A percentile compares a stretch with the other conserved stretches of the same genome.
These are phyloP conservation scores for Scolopax mira DNA, from an alignment of 2,113 vertebrate genomes.

Conservation along the genomic window DNA sequence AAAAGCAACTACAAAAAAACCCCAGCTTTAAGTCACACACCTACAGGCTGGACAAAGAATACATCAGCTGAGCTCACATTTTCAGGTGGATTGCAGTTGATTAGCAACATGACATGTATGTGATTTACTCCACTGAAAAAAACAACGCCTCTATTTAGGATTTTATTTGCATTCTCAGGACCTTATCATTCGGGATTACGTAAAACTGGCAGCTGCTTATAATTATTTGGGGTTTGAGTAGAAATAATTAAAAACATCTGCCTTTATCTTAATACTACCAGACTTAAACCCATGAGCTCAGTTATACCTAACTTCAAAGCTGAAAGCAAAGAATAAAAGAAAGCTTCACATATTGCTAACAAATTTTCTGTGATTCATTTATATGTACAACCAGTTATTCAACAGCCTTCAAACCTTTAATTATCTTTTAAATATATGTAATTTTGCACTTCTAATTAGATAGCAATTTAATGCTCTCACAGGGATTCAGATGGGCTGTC, in stretches of 20 bases:
- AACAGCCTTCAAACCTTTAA: slow-evolving; percentile 84
- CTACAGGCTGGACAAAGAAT: neutral
- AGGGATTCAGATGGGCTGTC: slow-evolving; percentile 74
- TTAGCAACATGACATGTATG: neutral
- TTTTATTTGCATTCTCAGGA: slow-evolving; percentile 76
- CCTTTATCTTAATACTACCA: slow-evolving; percentile 78
- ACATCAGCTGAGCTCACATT: neutral
- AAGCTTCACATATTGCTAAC: slow-evolving; percentile 73
- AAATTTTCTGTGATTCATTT: slow-evolving; percentile 82
- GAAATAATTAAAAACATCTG: slow-evolving; percentile 85
- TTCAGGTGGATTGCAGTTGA: neutral
- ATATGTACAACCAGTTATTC: slow-evolving; percentile 79
- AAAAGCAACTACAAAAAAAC: neutral
- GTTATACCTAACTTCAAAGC: slow-evolving; percentile 78
- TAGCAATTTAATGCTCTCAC: slow-evolving; percentile 82
- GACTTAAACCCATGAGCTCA: slow-evolving; percentile 72
- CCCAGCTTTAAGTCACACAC: neutral
- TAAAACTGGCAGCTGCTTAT: slow-evolving; percentile 81
- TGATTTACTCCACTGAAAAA: slow-evolving; percentile 18
- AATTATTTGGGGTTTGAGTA: slow-evolving; percentile 77
- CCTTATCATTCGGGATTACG: slow-evolving; percentile 79
- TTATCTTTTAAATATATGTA: slow-evolving; percentile 88
- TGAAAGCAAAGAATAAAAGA: slow-evolving; percentile 73
- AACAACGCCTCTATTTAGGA: slow-evolving; percentile 1
- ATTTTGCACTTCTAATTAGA: slow-evolving; percentile 88